A percentile compares a stretch with the other conserved stretches of the same genome.
phyloP scores from a whole-genome alignment of 2,797 vertebrate species.

The Premnoplex brunnescens region DNA sequence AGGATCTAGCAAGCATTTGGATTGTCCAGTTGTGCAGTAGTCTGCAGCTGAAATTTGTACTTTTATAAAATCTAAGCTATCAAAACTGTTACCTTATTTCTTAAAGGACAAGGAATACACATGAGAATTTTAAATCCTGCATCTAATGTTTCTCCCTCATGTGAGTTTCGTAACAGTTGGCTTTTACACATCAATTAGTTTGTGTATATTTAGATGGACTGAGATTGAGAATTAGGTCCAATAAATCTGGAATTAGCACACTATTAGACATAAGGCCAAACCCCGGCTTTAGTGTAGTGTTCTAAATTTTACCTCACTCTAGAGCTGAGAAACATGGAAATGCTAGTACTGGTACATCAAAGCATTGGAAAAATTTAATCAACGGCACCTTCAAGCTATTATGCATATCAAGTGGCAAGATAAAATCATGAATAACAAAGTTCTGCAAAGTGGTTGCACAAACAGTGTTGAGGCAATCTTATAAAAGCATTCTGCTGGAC shows the following conservation, averaged over 20 bases:
- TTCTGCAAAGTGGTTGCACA: slow-evolving; percentile 69
- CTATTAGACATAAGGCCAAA: background rate
- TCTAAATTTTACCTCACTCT: slow-evolving; percentile 12
- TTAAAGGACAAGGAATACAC: background rate
- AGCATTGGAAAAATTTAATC: slow-evolving; percentile 68
- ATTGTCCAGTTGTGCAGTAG: background rate
- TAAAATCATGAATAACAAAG: slow-evolving; percentile 72
- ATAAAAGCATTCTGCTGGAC: slow-evolving; percentile 63
- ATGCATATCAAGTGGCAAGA: slow-evolving; percentile 68
- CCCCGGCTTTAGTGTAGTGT: background rate
- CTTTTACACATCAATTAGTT: background rate
- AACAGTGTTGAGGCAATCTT: slow-evolving; percentile 67
- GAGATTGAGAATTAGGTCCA: background rate
- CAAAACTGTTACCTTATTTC: background rate
- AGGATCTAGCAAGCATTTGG: background rate
- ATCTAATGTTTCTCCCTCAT: background rate
- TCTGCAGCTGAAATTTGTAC: background rate
- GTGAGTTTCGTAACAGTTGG: background rate
- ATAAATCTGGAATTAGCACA: background rate
- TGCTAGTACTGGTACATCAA: slow-evolving; percentile 59
- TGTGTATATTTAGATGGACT: background rate
- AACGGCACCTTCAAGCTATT: slow-evolving; percentile 70
- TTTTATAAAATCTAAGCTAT: background rate
- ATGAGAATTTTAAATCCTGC: background rate
- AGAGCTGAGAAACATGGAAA: slow-evolving; percentile 58